Base-by-base conservation (phyloP, 1,140 invertebrate genomes). In the Agraylea sexmaculata region DNA sequence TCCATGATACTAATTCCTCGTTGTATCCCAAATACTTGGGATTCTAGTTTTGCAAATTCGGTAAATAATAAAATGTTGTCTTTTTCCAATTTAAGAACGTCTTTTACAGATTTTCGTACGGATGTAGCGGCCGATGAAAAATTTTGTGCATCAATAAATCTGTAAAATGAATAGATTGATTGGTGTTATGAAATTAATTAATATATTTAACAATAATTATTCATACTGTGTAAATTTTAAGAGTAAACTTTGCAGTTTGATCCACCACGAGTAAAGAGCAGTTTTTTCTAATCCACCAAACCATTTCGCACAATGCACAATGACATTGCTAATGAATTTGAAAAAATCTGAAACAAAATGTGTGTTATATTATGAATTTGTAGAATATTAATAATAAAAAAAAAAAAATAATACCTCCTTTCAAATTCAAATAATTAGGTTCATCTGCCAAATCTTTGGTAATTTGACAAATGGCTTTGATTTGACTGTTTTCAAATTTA, bases 221-320 rank as follows among this genome's bases (percentile, higher is more conserved):
- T n/a, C n/a, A n/a, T n/a, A n/a, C n/a, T n/a, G n/a, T n/a, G n/a
- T n/a, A n/a, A n/a, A n/a, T n/a, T n/a, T n/a, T n/a, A n/a, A n/a
- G n/a, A 45, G 7, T 25, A 45, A 21, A 37, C 23, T 23, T 22
- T 34, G 11, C 39, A 41, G 30, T 11, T 45, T 34, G 8, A 50
- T 42, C 48, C 48, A 50, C 48, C 48, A 50, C 7, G 42, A 37
- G 17, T 47, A 25, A 10, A 50, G 19, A n/a, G 48, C 48, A 10
- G 45, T 50, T n/a, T 43, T 25, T 34, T 46, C 45, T 10, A 32
- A 15, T 22, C 37, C 32, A 15, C 17, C 22, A 20, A 50, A 39
- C 35, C 27, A 44, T 34, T 33, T 47, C 4, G 45, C 30, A 6
- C 29, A 46, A 8, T 50, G 41, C 18, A 41, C 6, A 44, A 50